Evolutionary conservation across 1,140 invertebrate genomes (phyloP).

Genomic region (Drosophila paulistorum): DNA sequence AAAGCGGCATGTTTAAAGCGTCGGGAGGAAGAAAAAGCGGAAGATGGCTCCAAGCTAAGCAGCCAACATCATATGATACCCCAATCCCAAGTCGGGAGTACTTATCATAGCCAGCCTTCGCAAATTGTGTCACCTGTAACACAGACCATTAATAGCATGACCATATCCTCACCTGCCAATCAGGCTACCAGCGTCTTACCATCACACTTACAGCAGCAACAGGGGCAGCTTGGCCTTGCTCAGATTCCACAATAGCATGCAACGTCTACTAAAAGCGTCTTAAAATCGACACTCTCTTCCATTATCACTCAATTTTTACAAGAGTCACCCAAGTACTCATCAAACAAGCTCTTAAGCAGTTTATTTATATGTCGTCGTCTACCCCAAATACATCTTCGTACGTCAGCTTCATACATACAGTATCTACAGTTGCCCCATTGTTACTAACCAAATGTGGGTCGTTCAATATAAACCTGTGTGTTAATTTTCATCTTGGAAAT

Average conservation of each 20-base stretch:
- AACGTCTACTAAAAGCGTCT: conserved; percentile 41
- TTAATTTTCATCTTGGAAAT: conserved; percentile 45
- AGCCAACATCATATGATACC: conserved; percentile 85
- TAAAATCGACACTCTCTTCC: conserved; percentile 71
- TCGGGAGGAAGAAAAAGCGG: conserved; percentile 98
- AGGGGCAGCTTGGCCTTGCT: conserved; percentile 61
- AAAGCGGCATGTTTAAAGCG: conserved; percentile 98
- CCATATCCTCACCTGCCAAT: conserved; percentile 62
- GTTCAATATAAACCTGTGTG: conserved; percentile 37
- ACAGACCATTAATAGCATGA: conserved; percentile 60
- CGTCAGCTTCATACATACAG: conserved; percentile 39
- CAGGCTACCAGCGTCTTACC: conserved; percentile 64
- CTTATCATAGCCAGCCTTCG: conserved; percentile 72
- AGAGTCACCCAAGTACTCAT: conserved; percentile 66
- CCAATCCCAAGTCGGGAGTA: conserved; percentile 84
- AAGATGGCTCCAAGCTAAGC: conserved; percentile 91
- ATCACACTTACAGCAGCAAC: conserved; percentile 73
- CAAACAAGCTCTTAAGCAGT: conserved; percentile 71
- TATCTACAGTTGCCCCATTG: conserved; percentile 39
- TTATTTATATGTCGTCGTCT: conserved; percentile 71
- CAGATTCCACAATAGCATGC: conserved; percentile 82
- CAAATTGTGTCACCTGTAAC: conserved; percentile 57
- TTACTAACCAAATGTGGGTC: conserved; percentile 27
- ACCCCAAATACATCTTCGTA: conserved; percentile 40
- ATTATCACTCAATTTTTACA: conserved; percentile 68